These are phyloP conservation scores for Eupeodes latifasciatus DNA, from an alignment of 2,888 invertebrate species.

Conservation along the genomic window DNA sequence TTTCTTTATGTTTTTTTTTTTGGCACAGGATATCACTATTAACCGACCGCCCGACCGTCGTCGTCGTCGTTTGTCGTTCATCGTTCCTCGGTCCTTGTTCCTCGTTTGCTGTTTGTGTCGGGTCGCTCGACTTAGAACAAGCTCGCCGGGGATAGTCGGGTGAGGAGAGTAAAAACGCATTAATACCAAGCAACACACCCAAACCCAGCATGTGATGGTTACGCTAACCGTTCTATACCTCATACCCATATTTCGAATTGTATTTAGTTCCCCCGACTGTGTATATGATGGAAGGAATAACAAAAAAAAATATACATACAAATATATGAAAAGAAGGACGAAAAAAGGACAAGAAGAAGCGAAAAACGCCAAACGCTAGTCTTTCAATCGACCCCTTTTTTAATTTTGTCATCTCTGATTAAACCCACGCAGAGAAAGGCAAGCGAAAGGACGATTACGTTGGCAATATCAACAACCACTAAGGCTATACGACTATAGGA, in stretches of 20 bases:
- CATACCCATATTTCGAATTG: constrained; percentile 26
- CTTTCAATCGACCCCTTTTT: constrained; percentile 70
- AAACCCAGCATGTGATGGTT: constrained; percentile 49
- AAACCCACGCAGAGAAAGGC: constrained; percentile 47
- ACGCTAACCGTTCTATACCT: constrained; percentile 38
- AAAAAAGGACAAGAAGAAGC: constrained; percentile 33
- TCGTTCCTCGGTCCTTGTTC: too few species aligned
- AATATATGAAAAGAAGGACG: constrained; percentile 16
- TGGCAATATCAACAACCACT: not conserved
- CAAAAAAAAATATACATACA: constrained; percentile 22
- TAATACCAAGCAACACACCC: constrained; percentile 53
- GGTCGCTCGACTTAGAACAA: too few species aligned
- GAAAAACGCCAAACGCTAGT: constrained; percentile 52
- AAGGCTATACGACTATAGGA: constrained; percentile 4
- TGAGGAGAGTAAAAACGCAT: constrained; percentile 38
- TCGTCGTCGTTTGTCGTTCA: too few species aligned
- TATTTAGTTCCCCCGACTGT: constrained; percentile 6
- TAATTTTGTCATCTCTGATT: constrained; percentile 72
- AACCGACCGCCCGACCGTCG: not conserved
- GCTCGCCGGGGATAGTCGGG: not conserved
- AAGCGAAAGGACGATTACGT: constrained; percentile 25
- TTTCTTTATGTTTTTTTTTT: not conserved
- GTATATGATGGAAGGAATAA: not conserved
- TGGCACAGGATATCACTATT: constrained; percentile 21
- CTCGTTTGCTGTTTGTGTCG: too few species aligned